Evolutionary conservation across 2,888 invertebrate species (phyloP).

Genomic region (Clusia tigrina): DNA sequence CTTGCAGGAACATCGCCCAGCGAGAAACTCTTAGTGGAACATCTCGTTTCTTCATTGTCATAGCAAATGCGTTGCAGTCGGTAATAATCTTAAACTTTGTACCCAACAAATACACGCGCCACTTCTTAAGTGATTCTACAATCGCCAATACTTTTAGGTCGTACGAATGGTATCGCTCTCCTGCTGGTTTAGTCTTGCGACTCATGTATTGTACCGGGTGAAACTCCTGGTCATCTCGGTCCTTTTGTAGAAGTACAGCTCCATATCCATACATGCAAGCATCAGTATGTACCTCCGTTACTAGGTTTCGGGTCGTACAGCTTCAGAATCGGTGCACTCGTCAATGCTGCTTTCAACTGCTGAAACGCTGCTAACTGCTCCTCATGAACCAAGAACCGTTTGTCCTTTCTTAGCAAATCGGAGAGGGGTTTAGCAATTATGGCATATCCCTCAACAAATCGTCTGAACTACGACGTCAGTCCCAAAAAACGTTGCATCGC

Average conservation of each 20-base stretch:
- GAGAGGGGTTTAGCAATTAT: constrained; percentile 20
- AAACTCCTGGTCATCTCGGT: constrained; percentile 30
- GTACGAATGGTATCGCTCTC: constrained; percentile 31
- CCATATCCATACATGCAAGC: constrained; percentile 36
- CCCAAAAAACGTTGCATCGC: constrained; percentile 24
- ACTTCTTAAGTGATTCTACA: background rate
- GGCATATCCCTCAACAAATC: constrained; percentile 16
- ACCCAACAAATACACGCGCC: background rate
- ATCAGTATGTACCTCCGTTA: constrained; percentile 40
- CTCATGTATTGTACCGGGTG: constrained; percentile 42
- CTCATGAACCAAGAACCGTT: constrained; percentile 24
- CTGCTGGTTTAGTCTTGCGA: constrained; percentile 34
- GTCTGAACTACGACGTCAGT: constrained; percentile 21
- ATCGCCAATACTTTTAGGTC: background rate
- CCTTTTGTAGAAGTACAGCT: constrained; percentile 31
- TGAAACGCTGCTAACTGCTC: constrained; percentile 27
- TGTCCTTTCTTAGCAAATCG: constrained; percentile 28
- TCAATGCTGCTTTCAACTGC: constrained; percentile 1
- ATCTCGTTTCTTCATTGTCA: constrained; percentile 30
- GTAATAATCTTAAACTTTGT: constrained; percentile 22
- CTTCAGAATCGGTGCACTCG: background rate
- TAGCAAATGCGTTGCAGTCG: constrained; percentile 25
- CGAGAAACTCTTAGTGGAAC: constrained; percentile 25
- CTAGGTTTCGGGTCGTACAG: constrained; percentile 32
- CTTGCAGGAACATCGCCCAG: constrained; percentile 15